Evolutionary conservation across 2,113 vertebrate genomes (phyloP).

Genomic region (Myiozetetes cayanensis): DNA sequence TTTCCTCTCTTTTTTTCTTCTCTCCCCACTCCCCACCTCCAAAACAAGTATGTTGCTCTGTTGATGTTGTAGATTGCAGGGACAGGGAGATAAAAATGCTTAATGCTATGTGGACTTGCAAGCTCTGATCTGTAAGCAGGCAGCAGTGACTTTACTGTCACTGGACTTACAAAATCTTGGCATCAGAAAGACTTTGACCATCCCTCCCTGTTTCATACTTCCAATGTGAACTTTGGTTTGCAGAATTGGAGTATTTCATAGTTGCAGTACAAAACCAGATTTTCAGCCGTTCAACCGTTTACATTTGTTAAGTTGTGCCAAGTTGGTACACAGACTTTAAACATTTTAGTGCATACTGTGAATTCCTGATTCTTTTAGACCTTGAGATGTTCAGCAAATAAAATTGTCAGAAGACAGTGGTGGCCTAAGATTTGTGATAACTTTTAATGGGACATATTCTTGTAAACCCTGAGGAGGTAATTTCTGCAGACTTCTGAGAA

Average conservation of each 20-base stretch:
- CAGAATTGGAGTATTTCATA: conserved; percentile 27
- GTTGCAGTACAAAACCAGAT: background rate
- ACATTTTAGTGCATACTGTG: background rate
- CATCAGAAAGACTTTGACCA: conserved; percentile 19
- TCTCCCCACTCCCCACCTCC: background rate
- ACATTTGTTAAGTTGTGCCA: background rate
- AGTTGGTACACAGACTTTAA: background rate
- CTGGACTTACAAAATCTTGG: conserved; percentile 60
- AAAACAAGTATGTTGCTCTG: background rate
- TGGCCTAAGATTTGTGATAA: background rate
- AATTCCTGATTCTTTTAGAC: background rate
- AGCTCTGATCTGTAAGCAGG: conserved; percentile 51
- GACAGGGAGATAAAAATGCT: conserved; percentile 26
- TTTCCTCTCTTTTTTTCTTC: background rate
- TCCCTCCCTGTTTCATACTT: background rate
- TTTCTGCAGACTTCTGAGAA: background rate
- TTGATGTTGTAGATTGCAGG: conserved; percentile 42
- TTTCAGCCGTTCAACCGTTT: background rate
- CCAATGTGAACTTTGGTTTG: conserved; percentile 45
- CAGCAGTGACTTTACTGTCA: conserved; percentile 60
- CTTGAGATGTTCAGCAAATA: background rate
- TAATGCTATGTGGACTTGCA: conserved; percentile 37
- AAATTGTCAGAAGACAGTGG: background rate
- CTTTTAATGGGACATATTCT: background rate
- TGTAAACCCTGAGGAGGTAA: background rate